Evolutionary conservation across 2,113 vertebrate species (phyloP).

Genomic region (Callipepla californica): DNA sequence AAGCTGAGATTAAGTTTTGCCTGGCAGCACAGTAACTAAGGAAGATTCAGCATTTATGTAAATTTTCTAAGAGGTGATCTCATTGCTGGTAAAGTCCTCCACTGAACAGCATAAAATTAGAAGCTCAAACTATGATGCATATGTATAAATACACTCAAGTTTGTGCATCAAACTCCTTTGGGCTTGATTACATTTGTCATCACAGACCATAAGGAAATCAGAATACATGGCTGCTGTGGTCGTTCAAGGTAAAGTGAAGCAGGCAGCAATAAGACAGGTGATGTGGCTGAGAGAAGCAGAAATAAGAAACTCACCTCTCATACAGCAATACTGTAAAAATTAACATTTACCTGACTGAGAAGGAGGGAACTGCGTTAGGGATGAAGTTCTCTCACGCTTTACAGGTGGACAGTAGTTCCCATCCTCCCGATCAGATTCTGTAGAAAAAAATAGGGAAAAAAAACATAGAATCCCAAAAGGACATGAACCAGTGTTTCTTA

Average conservation of each 20-base stretch:
- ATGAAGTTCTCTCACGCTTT: conserved; percentile 95
- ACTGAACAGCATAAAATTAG: background rate
- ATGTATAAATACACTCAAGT: background rate
- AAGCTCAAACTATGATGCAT: background rate
- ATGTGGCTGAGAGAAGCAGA: rapidly evolving
- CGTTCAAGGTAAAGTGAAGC: background rate
- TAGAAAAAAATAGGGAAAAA: background rate
- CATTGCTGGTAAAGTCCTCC: background rate
- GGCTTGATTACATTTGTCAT: background rate
- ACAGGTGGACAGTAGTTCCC: conserved; percentile 92
- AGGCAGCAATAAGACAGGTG: background rate
- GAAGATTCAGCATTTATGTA: background rate
- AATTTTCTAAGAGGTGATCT: background rate
- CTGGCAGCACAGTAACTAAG: background rate
- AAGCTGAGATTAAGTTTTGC: background rate
- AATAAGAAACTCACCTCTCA: background rate
- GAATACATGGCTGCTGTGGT: rapidly evolving
- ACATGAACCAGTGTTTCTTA: rapidly evolving
- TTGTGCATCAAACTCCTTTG: background rate
- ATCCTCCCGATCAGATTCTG: conserved; percentile 96
- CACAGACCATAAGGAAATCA: background rate
- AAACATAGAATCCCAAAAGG: background rate
- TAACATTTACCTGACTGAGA: conserved; percentile 89
- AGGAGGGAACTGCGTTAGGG: conserved; percentile 90
- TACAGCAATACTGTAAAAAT: background rate